Conservation (phyloP, 2,113 vertebrate genomes). For the Cnemophilus loriae region DNA sequence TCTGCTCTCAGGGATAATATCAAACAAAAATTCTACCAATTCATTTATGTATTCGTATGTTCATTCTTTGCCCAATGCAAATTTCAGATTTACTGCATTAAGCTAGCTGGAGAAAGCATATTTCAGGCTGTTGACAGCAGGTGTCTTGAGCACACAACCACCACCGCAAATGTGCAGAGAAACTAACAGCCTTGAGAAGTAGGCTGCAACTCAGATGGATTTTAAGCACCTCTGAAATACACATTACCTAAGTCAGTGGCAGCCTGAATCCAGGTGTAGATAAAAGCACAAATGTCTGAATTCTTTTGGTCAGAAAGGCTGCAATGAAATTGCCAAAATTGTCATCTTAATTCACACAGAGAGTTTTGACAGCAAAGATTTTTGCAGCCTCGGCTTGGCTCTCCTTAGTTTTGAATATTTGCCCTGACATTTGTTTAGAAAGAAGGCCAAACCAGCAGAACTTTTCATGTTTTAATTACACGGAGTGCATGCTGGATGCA, state of each 20-base stretch:
- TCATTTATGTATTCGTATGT: not conserved
- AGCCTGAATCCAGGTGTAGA: not conserved
- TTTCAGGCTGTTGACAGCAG: not conserved
- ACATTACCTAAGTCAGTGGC: not conserved
- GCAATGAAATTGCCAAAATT: not conserved
- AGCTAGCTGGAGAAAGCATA: not conserved
- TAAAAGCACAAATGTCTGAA: not conserved
- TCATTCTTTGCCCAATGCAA: not conserved
- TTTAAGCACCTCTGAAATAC: not conserved
- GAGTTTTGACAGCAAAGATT: not conserved
- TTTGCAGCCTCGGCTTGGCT: not conserved
- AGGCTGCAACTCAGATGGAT: not conserved
- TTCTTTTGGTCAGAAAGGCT: not conserved
- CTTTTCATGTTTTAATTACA: conserved; percentile 52
- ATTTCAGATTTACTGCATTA: not conserved
- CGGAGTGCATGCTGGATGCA: not conserved
- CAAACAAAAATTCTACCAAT: not conserved
- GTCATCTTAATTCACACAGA: not conserved
- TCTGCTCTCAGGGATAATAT: not conserved
- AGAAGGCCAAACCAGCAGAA: conserved; percentile 45
- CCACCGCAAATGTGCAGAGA: not conserved
- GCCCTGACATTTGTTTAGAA: conserved; percentile 41
- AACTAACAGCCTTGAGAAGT: not conserved
- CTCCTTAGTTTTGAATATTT: not conserved
- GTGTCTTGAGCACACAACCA: rapidly evolving